Base-by-base conservation (phyloP, 2,797 vertebrate species). In the Anguilla pacifica region DNA sequence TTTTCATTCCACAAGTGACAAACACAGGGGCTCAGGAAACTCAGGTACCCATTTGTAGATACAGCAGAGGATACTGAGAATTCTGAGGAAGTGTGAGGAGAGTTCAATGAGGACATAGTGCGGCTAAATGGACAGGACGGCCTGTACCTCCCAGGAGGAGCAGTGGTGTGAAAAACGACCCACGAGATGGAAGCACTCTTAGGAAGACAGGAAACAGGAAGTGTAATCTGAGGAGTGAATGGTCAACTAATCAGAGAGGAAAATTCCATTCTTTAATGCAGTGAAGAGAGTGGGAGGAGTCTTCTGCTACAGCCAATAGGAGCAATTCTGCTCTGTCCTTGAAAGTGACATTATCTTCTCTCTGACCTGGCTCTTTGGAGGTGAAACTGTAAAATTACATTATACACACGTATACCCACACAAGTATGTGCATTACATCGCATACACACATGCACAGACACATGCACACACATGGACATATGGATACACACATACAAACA, bases 171-270 rank as follows among this genome's bases (percentile, higher is more conserved):
- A 17, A 15, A 79, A 15, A 9, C 17, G 22, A 46, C 51, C 79
- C 28, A 49, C 1, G 39, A 59, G 51, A 35, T 17, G 51, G 70
- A 55, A 74, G 72, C 49, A 74, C 31, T 53, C 72, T 59, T 22
- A 35, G 15, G 70, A 83, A 57, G 77, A 22, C 39, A 39, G 72
- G 85, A 57, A 77, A 86, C 74, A 57, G 86, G 86, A 86, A 86
- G 53, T 43, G 57, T 43, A 82, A 51, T 82, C 46, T 51, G 43
- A 57, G 85, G 39, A 55, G 39, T 79, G 55, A 61, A 13, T 57
- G 86, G 31, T 25, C 22, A 64, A 49, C 74, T 43, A 64, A 64
- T 87, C 55, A 61, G 77, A 61, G 35, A 83, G 35, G 55, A 87
- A 74, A 86, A 72, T 72, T 86, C 46, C 85, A 72, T 74, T 86